Percentiles rank a stretch among this genome's conserved stretches.
Conservation (phyloP, 2,888 invertebrate genomes). For the Dryocosmus kuriphilus region DNA sequence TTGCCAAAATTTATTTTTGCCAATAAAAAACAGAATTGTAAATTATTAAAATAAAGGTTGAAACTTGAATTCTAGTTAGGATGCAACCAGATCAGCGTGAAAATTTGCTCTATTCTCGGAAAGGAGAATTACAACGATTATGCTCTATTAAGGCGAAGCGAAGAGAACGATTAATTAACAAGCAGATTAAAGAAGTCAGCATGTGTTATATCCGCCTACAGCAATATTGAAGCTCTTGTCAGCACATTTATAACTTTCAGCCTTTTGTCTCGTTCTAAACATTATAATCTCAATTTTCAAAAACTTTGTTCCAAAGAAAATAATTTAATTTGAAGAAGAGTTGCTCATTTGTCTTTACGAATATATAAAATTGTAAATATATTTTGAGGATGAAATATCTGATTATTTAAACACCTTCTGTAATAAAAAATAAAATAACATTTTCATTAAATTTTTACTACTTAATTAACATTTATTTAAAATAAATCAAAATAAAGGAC, state of each 20-base stretch:
- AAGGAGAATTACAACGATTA: slow-evolving; percentile 1
- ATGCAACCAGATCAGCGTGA: not conserved
- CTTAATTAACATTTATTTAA: too few relatives aligned
- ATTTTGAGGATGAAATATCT: too few relatives aligned
- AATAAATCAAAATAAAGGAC: too few relatives aligned
- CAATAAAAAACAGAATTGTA: too few relatives aligned
- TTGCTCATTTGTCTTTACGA: not conserved
- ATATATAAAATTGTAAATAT: not conserved
- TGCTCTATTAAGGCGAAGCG: slow-evolving; percentile 17
- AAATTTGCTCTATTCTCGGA: slow-evolving; percentile 20
- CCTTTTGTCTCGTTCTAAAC: slow-evolving; percentile 28
- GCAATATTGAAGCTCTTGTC: slow-evolving; percentile 52
- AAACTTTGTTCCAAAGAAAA: not conserved
- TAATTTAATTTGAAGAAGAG: not conserved
- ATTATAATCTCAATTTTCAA: not conserved
- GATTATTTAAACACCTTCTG: too few relatives aligned
- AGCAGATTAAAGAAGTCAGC: slow-evolving; percentile 44
- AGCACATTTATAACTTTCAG: not conserved
- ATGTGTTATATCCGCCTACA: slow-evolving; percentile 53
- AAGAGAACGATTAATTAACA: slow-evolving; percentile 49
- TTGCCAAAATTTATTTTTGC: too few relatives aligned
- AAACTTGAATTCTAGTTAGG: not conserved
- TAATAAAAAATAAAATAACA: too few relatives aligned
- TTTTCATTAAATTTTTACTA: too few relatives aligned
- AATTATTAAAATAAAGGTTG: not conserved